These are phyloP conservation scores for Cinclus cinclus DNA, from an alignment of 2,113 vertebrate species.

Conservation along the genomic window DNA sequence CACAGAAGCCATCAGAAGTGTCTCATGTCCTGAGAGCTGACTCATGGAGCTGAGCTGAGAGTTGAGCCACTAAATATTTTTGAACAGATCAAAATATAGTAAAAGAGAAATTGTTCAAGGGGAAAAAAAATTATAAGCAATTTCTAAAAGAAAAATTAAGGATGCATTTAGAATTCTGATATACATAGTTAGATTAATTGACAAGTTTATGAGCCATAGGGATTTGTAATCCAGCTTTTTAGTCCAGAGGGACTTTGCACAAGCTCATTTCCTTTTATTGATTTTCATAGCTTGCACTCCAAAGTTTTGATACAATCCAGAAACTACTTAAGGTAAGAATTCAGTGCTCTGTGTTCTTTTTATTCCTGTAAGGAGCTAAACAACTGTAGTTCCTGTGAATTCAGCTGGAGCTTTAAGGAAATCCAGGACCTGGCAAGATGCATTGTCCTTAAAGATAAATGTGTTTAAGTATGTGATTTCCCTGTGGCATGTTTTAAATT, in stretches of 20 bases:
- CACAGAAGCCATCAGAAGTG: neutral
- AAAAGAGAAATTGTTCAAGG: neutral
- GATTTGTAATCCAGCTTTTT: neutral
- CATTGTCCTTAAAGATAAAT: neutral
- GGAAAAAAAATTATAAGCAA: neutral
- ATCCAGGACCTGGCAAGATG: neutral
- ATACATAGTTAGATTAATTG: neutral
- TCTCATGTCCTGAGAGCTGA: neutral
- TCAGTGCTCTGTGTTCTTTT: neutral
- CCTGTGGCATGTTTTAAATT: constrained; percentile 13
- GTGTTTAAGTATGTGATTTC: neutral
- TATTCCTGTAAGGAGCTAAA: neutral
- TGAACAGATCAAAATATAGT: neutral
- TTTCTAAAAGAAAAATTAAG: neutral
- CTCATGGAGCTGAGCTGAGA: neutral
- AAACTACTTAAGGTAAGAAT: constrained; percentile 87
- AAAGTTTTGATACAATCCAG: constrained; percentile 91
- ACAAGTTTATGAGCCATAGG: neutral
- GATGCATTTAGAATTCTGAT: neutral
- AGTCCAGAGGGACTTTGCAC: neutral
- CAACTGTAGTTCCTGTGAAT: neutral
- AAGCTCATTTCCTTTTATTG: neutral
- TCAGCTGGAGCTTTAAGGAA: neutral
- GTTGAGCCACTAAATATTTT: neutral
- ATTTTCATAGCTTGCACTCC: constrained; percentile 84